Conservation (phyloP, 2,797 vertebrate species). For the Nyctibius grandis region DNA sequence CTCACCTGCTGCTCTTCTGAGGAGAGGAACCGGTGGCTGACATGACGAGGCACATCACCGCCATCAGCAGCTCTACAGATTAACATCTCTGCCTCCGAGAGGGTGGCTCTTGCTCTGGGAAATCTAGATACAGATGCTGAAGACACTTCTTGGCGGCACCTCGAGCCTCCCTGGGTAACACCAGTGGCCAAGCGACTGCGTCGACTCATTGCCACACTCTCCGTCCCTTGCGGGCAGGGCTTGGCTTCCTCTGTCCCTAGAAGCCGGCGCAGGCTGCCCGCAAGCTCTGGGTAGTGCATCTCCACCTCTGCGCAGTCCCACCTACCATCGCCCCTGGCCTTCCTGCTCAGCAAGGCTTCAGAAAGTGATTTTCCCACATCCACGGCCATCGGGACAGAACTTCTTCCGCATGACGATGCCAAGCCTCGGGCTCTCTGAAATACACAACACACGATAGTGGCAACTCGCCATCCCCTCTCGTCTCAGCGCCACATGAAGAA, state of each 20-base stretch:
- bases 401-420: rapidly evolving
- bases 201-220: neutral
- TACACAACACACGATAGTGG: neutral
- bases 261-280: neutral
- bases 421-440: constrained; percentile 43
- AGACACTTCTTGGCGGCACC: constrained; percentile 31
- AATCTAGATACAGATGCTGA: constrained; percentile 62
- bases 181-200: neutral
- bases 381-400: constrained; percentile 55
- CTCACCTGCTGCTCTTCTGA: constrained; percentile 37
- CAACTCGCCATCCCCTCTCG: rapidly evolving
- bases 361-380: constrained; percentile 64
- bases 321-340: neutral
- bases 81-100: constrained; percentile 60
- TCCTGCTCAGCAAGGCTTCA: constrained; percentile 42
- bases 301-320: constrained; percentile 49
- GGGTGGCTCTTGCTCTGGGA: constrained; percentile 37
- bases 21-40: neutral
- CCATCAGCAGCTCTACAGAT: neutral
- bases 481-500: neutral
- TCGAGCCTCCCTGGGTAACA: neutral
- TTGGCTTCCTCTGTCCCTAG: neutral
- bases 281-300: neutral
- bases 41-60: neutral
- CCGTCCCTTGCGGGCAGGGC: neutral